Percentiles rank a stretch among this genome's conserved stretches.
These are phyloP conservation scores for Itoplectis maculator DNA, from an alignment of 2,888 invertebrate genomes.

Conservation along the genomic window DNA sequence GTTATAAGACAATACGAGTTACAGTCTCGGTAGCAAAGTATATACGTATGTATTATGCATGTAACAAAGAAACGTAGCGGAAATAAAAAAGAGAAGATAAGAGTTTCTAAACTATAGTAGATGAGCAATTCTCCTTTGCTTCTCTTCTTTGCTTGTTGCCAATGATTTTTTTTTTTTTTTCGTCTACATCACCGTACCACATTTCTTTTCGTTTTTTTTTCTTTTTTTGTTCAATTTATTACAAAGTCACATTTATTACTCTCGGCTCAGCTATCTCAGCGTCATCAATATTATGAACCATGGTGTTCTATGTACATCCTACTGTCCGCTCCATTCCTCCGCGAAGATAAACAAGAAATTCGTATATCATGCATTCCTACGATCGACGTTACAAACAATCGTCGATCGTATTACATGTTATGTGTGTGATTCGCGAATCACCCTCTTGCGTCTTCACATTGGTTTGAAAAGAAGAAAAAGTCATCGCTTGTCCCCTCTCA, in stretches of 20 bases:
- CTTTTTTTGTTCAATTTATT: conserved; percentile 74
- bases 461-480: conserved; percentile 26
- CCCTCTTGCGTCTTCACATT: conserved; percentile 26
- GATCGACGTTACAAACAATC: conserved; percentile 50
- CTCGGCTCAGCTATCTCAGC: conserved; percentile 77
- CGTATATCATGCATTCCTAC: conserved; percentile 55
- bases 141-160: conserved; percentile 45
- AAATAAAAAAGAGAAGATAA: conserved; percentile 19
- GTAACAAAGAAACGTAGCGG: conserved; percentile 27
- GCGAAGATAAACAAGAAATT: conserved; percentile 68
- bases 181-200: conserved; percentile 32
- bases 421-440: conserved; percentile 28
- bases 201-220: conserved; percentile 44
- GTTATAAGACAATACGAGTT: conserved; percentile 62
- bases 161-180: conserved; percentile 40
- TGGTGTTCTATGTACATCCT: conserved; percentile 80
- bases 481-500: conserved; percentile 45
- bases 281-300: conserved; percentile 79
- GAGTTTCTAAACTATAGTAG: conserved; percentile 24
- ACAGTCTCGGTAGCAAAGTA: conserved; percentile 58
- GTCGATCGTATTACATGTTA: conserved; percentile 22
- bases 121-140: conserved; percentile 37
- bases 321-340: conserved; percentile 68
- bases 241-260: conserved; percentile 82
- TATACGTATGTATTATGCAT: conserved; percentile 43